Conservation (phyloP, 2,888 invertebrate genomes). For the Ganaspis brasiliensis region DNA sequence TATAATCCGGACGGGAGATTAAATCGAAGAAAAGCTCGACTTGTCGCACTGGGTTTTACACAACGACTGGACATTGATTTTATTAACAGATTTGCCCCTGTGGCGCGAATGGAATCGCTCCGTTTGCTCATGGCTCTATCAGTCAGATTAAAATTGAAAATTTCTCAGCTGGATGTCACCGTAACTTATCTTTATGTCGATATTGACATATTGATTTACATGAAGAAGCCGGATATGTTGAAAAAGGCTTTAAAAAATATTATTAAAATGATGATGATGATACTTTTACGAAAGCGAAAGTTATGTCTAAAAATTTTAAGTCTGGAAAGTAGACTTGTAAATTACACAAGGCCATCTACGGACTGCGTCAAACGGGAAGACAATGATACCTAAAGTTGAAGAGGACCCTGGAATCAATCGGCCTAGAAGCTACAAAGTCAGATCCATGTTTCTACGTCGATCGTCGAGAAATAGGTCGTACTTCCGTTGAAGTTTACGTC, state of each 20-base stretch:
- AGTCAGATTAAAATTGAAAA: neutral
- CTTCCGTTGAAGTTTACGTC: slow-evolving; percentile 61
- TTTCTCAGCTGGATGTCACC: neutral
- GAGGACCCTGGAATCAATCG: slow-evolving; percentile 52
- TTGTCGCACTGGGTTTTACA: too few species aligned
- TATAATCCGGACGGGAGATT: too few species aligned
- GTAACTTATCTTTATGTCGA: neutral
- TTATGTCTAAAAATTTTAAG: too few species aligned
- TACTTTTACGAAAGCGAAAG: too few species aligned
- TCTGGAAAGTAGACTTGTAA: too few species aligned
- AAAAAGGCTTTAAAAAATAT: neutral
- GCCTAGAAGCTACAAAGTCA: slow-evolving; percentile 50
- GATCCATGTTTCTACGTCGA: slow-evolving; percentile 62
- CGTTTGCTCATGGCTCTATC: neutral
- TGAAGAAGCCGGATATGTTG: neutral
- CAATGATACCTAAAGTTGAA: slow-evolving; percentile 48
- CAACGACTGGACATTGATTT: neutral
- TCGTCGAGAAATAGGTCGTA: neutral
- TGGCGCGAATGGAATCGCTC: neutral
- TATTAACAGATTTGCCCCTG: neutral
- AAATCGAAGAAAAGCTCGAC: too few species aligned
- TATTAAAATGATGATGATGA: neutral
- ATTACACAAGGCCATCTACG: too few species aligned
- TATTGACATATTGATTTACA: neutral
- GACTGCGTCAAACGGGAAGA: too few species aligned